Conservation (phyloP, 1,140 invertebrate genomes). For the Geopemphigus sp. region DNA sequence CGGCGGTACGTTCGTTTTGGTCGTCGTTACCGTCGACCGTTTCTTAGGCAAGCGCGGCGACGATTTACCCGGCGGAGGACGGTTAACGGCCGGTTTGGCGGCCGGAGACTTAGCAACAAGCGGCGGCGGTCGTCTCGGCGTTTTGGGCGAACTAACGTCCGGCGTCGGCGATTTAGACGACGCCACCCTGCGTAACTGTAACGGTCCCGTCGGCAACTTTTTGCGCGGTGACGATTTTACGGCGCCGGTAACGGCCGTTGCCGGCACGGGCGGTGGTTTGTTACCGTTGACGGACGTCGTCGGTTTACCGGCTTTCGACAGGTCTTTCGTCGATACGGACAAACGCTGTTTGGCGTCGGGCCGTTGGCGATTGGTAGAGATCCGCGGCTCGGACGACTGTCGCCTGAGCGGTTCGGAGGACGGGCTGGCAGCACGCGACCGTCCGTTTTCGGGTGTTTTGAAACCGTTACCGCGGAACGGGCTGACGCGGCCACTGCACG, state of each 20-base stretch:
- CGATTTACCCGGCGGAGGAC: neutral
- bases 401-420: neutral
- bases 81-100: neutral
- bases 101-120: neutral
- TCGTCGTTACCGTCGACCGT: neutral
- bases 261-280: neutral
- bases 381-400: constrained; percentile 13
- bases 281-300: neutral
- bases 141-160: neutral
- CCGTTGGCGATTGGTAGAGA: neutral
- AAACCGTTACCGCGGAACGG: constrained; percentile 26
- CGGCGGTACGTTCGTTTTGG: no score
- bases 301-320: neutral
- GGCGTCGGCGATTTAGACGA: neutral
- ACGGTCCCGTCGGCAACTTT: neutral
- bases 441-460: constrained; percentile 28
- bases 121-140: neutral
- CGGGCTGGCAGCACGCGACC: constrained; percentile 15
- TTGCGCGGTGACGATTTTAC: neutral
- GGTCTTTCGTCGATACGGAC: constrained; percentile 22
- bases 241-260: neutral
- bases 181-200: neutral
- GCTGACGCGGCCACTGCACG: constrained; percentile 1
- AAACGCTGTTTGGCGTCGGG: neutral
- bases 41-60: neutral